A percentile compares a stretch with the other conserved stretches of the same genome.
Conservation (phyloP, 2,888 invertebrate genomes). For the Pterostichus niger region DNA sequence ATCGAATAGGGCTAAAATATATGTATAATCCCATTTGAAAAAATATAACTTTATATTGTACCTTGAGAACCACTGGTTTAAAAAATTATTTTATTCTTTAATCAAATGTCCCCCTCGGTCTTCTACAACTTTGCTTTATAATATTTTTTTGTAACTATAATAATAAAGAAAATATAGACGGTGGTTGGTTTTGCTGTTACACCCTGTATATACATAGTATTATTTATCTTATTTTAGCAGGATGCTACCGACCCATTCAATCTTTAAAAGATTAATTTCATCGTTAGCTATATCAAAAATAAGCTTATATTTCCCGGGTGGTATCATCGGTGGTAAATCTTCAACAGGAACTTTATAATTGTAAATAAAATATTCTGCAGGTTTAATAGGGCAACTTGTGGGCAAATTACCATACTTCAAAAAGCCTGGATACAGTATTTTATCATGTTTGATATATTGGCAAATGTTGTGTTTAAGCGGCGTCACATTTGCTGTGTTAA, state of each 20-base stretch:
- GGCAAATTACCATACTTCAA: conserved; percentile 52
- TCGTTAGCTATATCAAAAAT: conserved; percentile 31
- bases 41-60: no score
- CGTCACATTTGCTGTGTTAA: neutral
- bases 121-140: no score
- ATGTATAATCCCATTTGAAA: no score
- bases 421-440: conserved; percentile 48
- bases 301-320: conserved; percentile 53
- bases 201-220: no score
- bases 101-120: no score
- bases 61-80: no score
- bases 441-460: conserved; percentile 52
- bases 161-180: no score
- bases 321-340: conserved; percentile 36
- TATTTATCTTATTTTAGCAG: neutral
- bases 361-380: conserved; percentile 36
- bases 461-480: conserved; percentile 52
- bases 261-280: conserved; percentile 17
- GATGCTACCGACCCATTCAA: conserved; percentile 30
- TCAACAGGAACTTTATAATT: conserved; percentile 45
- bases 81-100: no score
- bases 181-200: no score
- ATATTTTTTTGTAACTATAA: no score
- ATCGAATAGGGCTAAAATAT: no score
- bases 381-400: conserved; percentile 43